phyloP scores from a whole-genome alignment of 2,797 vertebrate species.

The Cossypha heuglini region DNA sequence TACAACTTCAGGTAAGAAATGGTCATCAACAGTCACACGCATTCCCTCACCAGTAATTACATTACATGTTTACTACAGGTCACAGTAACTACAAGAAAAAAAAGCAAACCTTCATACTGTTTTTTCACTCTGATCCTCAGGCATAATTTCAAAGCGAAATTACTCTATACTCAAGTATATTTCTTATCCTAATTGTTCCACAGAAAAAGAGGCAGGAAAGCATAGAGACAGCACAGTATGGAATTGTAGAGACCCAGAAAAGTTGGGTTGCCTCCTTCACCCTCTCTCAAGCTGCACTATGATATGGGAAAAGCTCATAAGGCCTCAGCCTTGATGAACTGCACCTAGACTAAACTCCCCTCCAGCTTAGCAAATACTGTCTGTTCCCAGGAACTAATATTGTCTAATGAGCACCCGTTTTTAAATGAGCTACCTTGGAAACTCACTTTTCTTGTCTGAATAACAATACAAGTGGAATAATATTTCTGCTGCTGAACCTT shows the following conservation, averaged over 20 bases:
- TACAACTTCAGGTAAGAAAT: background rate
- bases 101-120: background rate
- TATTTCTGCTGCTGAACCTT: background rate
- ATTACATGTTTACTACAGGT: background rate
- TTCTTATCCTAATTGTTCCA: background rate
- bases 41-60: background rate
- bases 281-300: background rate
- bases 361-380: background rate
- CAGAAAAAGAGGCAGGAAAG: background rate
- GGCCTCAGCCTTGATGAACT: background rate
- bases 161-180: background rate
- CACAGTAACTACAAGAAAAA: background rate
- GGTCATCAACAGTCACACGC: background rate
- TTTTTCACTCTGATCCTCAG: background rate
- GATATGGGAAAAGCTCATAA: background rate
- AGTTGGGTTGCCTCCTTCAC: accelerated
- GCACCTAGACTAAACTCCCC: background rate
- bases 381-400: background rate
- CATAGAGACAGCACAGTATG: background rate
- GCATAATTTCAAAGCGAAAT: background rate
- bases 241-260: background rate
- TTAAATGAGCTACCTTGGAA: background rate
- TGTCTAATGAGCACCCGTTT: background rate
- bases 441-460: background rate
- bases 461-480: background rate